These are phyloP conservation scores for Eutolmus rufibarbis DNA, from an alignment of 2,888 invertebrate genomes.

Conservation along the genomic window DNA sequence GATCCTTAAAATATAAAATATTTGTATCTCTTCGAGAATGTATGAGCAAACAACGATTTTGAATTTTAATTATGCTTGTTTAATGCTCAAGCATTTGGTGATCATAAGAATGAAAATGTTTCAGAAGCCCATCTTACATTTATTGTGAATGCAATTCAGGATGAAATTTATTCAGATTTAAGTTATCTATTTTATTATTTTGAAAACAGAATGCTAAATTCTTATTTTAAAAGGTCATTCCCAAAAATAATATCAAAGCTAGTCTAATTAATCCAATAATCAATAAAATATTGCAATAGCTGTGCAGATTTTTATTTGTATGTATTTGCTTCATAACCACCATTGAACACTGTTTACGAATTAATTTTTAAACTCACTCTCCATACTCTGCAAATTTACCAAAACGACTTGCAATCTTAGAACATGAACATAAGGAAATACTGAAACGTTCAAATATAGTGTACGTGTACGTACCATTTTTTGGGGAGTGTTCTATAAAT, in stretches of 20 bases:
- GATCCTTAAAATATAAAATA: neutral
- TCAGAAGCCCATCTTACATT: neutral
- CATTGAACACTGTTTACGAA: too few relatives aligned
- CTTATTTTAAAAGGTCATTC: conserved; percentile 36
- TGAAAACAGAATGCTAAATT: neutral
- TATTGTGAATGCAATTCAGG: neutral
- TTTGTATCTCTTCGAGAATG: conserved; percentile 5
- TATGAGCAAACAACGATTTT: neutral
- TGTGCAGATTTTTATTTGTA: neutral
- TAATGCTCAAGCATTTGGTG: neutral
- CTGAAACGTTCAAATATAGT: too few relatives aligned
- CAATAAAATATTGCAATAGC: neutral
- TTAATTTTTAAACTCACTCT: too few relatives aligned
- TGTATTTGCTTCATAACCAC: too few relatives aligned
- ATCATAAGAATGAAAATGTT: neutral
- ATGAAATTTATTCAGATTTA: neutral
- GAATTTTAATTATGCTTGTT: neutral
- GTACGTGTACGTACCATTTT: too few relatives aligned
- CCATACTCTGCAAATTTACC: too few relatives aligned
- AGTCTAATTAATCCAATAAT: conserved; percentile 33
- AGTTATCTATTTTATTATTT: neutral
- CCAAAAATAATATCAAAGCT: conserved; percentile 45
- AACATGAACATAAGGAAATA: too few relatives aligned
- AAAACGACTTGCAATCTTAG: too few relatives aligned
- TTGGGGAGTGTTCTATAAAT: too few relatives aligned